Percentiles rank a stretch among this genome's conserved stretches.
phyloP scores from a whole-genome alignment of 2,888 invertebrate genomes.

The Leptopterna dolabrata region DNA sequence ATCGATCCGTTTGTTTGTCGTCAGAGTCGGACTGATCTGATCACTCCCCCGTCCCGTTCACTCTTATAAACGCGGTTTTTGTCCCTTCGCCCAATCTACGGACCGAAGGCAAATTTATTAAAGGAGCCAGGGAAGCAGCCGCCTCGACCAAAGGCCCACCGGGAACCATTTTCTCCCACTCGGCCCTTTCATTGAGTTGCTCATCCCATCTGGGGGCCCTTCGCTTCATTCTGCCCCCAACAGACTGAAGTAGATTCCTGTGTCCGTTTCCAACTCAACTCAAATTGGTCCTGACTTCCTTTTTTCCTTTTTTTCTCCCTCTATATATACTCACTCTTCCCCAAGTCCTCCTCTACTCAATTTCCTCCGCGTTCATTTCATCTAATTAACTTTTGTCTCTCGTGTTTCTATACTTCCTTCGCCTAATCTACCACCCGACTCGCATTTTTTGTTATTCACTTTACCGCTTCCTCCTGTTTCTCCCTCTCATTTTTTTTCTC shows the following conservation, averaged over 20 bases:
- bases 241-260: not conserved
- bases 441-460: not conserved
- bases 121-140: not conserved
- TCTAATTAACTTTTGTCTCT: slow-evolving; percentile 50
- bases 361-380: slow-evolving; percentile 38
- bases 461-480: not conserved
- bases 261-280: not conserved
- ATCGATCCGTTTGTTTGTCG: not conserved
- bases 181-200: not conserved
- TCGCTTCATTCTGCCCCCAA: not conserved
- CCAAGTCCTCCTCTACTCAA: not conserved
- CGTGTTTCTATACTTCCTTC: slow-evolving; percentile 11
- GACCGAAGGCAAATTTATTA: not conserved
- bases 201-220: not conserved
- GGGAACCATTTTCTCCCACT: not conserved
- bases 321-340: not conserved
- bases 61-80: not conserved
- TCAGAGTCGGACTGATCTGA: not conserved
- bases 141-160: not conserved
- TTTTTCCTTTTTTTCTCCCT: not conserved
- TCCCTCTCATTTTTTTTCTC: not conserved
- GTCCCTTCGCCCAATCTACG: not conserved
- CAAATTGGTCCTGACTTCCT: not conserved
- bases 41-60: not conserved
- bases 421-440: slow-evolving; percentile 2